Evolutionary conservation across 2,797 vertebrate genomes (phyloP).

Genomic region (Mus minutoides): DNA sequence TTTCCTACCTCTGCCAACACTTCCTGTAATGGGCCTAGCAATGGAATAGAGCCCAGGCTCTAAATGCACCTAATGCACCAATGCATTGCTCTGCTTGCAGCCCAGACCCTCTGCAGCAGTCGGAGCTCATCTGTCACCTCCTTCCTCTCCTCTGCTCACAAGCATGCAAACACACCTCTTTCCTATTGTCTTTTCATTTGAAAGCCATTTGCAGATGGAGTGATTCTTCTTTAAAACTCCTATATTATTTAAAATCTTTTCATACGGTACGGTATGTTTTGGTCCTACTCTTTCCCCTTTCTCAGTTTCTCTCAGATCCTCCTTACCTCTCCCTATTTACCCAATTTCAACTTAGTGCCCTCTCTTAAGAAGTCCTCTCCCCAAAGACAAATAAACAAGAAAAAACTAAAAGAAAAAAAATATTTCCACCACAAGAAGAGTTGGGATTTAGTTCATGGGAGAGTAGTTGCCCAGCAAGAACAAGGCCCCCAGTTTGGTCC

Average conservation of each 20-base stretch:
- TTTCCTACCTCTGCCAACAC: rapidly evolving
- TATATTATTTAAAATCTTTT: background rate
- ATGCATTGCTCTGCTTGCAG: background rate
- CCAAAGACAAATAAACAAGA: background rate
- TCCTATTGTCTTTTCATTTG: background rate
- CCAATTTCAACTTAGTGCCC: background rate
- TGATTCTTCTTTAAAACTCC: background rate
- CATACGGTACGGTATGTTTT: background rate
- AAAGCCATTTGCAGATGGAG: background rate
- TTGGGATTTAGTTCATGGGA: background rate
- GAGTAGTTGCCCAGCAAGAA: background rate
- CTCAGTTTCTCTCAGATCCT: background rate
- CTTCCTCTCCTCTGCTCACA: too few species aligned
- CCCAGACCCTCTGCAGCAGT: background rate
- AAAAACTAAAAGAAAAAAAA: background rate
- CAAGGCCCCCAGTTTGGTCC: background rate
- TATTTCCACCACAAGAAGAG: background rate
- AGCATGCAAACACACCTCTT: rapidly evolving
- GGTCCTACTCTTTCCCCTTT: background rate
- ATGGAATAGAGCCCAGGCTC: background rate
- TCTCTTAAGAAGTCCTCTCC: background rate
- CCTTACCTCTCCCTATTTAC: too few species aligned
- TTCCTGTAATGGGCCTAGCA: background rate
- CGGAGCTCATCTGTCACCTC: background rate
- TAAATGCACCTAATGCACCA: too few species aligned